A percentile compares a stretch with the other conserved stretches of the same genome.
These are phyloP conservation scores for Allacma fusca DNA, from an alignment of 2,888 invertebrate genomes.

Conservation along the genomic window DNA sequence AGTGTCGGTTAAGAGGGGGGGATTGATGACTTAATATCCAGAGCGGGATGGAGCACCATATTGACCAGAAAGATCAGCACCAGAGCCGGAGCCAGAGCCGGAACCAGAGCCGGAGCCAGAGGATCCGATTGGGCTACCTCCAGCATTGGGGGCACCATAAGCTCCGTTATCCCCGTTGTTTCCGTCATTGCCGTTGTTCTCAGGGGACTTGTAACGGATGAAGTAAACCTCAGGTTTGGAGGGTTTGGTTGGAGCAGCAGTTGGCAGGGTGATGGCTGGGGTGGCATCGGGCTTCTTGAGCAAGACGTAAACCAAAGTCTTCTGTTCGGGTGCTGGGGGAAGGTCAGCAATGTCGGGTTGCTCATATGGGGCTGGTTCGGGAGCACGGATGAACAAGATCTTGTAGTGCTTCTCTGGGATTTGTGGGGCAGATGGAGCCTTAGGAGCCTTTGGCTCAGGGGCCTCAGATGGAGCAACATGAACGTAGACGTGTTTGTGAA, in stretches of 20 bases:
- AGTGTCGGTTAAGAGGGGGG: constrained; percentile 10
- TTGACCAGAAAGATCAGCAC: constrained; percentile 67
- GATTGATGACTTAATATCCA: constrained; percentile 40
- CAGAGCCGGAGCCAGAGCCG: constrained; percentile 57
- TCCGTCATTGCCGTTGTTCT: constrained; percentile 41
- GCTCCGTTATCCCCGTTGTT: neutral
- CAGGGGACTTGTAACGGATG: constrained; percentile 58
- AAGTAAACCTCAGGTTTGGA: constrained; percentile 78
- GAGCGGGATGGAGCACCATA: constrained; percentile 70
- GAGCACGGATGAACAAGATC: constrained; percentile 83
- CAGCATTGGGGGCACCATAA: constrained; percentile 51
- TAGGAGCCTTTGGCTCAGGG: constrained; percentile 36
- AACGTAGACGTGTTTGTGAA: constrained; percentile 45
- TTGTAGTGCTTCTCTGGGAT: constrained; percentile 68
- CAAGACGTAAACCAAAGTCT: constrained; percentile 59
- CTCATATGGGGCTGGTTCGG: constrained; percentile 41
- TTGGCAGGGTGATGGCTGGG: constrained; percentile 73
- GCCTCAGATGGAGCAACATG: constrained; percentile 42
- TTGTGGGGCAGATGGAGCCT: constrained; percentile 37
- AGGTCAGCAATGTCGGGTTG: constrained; percentile 40
- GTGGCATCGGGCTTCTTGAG: constrained; percentile 50
- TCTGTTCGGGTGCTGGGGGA: constrained; percentile 50
- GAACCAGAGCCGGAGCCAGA: constrained; percentile 18
- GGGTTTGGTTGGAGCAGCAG: constrained; percentile 80
- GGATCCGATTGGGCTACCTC: constrained; percentile 41